Evolutionary conservation across 2,113 vertebrate genomes (phyloP).

Genomic region (Tiliqua scincoides): DNA sequence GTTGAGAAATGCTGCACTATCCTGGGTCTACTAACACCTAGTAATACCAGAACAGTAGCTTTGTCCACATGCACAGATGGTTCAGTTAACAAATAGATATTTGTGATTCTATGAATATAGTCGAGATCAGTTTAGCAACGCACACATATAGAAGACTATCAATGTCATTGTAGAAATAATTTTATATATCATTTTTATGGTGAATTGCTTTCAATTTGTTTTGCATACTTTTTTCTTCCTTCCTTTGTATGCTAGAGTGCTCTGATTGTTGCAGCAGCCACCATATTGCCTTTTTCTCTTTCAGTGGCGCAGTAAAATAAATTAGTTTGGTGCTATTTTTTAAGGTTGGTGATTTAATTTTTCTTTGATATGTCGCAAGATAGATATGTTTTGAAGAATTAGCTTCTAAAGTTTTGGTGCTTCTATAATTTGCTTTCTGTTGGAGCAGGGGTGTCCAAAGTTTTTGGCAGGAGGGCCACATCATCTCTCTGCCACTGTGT

Average conservation of each 20-base stretch:
- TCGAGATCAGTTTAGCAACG: too few species aligned
- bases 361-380: conserved; percentile 55
- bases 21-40: too few species aligned
- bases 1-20: too few species aligned
- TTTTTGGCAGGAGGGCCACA: too few species aligned
- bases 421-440: conserved; percentile 46
- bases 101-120: too few species aligned
- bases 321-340: conserved; percentile 71
- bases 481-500: too few species aligned
- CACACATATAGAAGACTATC: too few species aligned
- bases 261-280: conserved; percentile 58
- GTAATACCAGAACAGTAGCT: too few species aligned
- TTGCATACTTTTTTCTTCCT: conserved; percentile 53
- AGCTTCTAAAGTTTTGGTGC: conserved; percentile 65
- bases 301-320: conserved; percentile 72
- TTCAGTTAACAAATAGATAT: too few species aligned
- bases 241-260: conserved; percentile 46
- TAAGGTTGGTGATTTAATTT: conserved; percentile 70
- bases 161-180: too few species aligned
- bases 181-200: conserved; percentile 52
- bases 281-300: conserved; percentile 59
- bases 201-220: conserved; percentile 34
- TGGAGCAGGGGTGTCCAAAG: too few species aligned
- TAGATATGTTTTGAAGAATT: conserved; percentile 66
- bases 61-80: too few species aligned